These are phyloP conservation scores for Uropetala carovei DNA, from an alignment of 2,888 invertebrate species.

Conservation along the genomic window DNA sequence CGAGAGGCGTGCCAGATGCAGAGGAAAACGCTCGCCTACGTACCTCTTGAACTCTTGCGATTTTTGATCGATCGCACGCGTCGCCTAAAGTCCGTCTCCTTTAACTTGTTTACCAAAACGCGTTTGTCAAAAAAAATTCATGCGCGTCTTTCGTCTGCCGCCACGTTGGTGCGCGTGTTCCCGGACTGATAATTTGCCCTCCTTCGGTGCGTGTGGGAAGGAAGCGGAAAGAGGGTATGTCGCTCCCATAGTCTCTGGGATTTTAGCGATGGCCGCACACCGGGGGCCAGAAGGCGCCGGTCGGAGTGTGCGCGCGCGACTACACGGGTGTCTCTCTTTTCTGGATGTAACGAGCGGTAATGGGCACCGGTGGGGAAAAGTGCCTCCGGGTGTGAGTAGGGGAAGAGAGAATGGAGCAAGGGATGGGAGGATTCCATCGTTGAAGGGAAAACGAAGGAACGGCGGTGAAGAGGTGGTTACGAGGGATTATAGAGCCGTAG, in stretches of 20 bases:
- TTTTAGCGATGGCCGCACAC: not conserved
- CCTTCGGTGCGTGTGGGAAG: not conserved
- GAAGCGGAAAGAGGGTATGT: not conserved
- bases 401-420: too few relatives aligned
- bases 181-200: not conserved
- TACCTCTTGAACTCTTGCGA: not conserved
- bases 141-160: not conserved
- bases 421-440: not conserved
- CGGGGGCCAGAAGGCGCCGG: not conserved
- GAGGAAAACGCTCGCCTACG: not conserved
- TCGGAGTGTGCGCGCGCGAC: not conserved
- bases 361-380: not conserved
- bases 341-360: not conserved
- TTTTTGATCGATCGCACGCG: conserved; percentile 16
- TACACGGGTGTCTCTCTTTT: not conserved
- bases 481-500: conserved; percentile 1
- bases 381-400: not conserved
- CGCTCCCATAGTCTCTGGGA: too few relatives aligned
- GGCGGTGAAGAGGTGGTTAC: not conserved
- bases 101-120: not conserved
- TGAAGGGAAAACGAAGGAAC: not conserved
- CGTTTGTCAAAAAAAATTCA: not conserved
- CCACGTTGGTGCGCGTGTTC: not conserved
- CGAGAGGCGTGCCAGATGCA: too few relatives aligned
- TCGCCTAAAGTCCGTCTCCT: not conserved